Evolutionary conservation across 2,888 invertebrate genomes (phyloP).

Genomic region (Aphelenchoides bicaudatus): DNA sequence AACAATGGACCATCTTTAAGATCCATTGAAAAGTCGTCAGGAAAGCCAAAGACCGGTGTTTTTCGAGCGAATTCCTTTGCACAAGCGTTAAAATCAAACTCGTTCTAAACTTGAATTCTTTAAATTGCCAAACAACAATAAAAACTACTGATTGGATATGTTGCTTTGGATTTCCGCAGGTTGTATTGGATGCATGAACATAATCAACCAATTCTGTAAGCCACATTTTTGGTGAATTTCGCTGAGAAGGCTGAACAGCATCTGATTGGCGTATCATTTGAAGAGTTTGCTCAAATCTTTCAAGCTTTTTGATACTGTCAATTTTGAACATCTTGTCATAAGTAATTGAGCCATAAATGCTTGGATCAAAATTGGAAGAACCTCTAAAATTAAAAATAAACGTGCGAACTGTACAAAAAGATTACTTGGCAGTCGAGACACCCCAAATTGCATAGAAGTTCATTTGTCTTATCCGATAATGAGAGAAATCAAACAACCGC

Average conservation of each 20-base stretch:
- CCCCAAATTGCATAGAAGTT: slow-evolving; percentile 35
- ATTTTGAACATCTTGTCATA: slow-evolving; percentile 16
- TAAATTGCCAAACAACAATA: no score
- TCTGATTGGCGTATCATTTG: no score
- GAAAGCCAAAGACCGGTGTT: slow-evolving; percentile 7
- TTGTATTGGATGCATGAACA: background rate
- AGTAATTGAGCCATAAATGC: background rate
- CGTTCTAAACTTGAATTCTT: no score
- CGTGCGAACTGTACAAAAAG: background rate
- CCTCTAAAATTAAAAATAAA: background rate
- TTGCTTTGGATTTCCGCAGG: no score
- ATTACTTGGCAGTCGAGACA: slow-evolving; percentile 23
- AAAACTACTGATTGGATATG: no score
- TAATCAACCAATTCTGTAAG: slow-evolving; percentile 1
- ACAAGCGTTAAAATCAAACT: background rate
- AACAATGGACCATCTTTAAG: slow-evolving; percentile 23
- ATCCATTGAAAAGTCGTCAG: slow-evolving; percentile 16
- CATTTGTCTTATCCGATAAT: slow-evolving; percentile 15
- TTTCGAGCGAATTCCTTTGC: background rate
- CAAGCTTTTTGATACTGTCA: slow-evolving; percentile 2
- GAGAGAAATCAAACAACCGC: slow-evolving; percentile 28
- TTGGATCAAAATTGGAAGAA: background rate
- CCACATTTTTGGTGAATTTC: no score
- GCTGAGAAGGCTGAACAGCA: no score
- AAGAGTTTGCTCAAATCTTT: slow-evolving; percentile 5